phyloP scores from a whole-genome alignment of 2,113 vertebrate genomes.

The Eclectus roratus region DNA sequence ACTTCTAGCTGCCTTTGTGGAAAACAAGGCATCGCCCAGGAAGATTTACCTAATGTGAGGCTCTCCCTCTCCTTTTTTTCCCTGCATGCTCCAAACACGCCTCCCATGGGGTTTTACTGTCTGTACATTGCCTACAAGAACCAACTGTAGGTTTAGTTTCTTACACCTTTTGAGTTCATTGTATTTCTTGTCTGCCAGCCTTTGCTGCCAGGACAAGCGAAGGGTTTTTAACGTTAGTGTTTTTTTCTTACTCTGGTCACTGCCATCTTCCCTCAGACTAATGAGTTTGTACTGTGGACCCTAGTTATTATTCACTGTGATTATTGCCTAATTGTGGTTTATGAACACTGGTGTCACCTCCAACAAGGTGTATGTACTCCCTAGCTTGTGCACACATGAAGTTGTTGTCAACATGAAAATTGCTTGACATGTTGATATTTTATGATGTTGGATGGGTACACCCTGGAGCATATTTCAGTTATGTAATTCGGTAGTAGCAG shows the following conservation, averaged over 20 bases:
- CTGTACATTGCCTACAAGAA: background rate
- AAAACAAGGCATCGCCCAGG: background rate
- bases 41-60: background rate
- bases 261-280: background rate
- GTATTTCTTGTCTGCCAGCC: background rate
- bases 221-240: background rate
- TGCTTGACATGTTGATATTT: background rate
- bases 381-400: background rate
- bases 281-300: background rate
- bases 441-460: background rate
- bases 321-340: conserved; percentile 19
- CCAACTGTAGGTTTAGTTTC: background rate
- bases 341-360: background rate
- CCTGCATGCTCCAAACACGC: accelerated
- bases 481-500: background rate
- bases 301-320: background rate
- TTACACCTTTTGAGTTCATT: background rate
- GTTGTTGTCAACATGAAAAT: background rate
- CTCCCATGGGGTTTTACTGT: background rate
- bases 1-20: background rate
- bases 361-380: background rate
- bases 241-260: background rate
- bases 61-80: background rate
- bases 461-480: background rate
- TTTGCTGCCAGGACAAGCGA: background rate